Base-by-base conservation (phyloP, 2,797 vertebrate genomes). In the Heterohyrax brucei region DNA sequence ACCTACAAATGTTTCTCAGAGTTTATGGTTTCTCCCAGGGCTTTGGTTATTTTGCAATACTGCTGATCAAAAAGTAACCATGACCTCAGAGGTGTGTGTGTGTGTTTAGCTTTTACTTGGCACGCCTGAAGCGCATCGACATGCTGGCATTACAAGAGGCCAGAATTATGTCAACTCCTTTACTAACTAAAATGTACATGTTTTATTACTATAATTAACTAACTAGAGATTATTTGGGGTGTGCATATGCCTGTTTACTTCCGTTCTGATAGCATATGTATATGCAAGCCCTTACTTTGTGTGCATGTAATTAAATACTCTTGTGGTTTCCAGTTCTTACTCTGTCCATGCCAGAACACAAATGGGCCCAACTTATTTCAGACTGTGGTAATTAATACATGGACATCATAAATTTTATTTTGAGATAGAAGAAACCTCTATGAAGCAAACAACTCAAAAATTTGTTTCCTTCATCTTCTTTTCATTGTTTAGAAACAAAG, bases 41-140 rank as follows among this genome's bases (percentile, higher is more conserved):
- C 10, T 81, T 94, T 95, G 89, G 64, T 76, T 91, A 30, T 92
- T 92, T 33, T 91, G 10, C 28, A 95, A n/a, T 97, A 79, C 3
- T 21, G 95, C 50, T 92, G 78, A 96, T 94, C 66, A 97, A 79
- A 73, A 93, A 26, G 30, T 97, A 95, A 95, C 28, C 88, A 77
- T 76, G 94, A 75, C 81, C 86, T 96, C 81, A 95, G 87, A 94
- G 73, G 53, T 26, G 16, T 39, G n/a, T 30, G 33, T 66, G 2
- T 68, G 50, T 68, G 22, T 89, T 80, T 88, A 85, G 85, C 56
- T 87, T 82, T 91, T 76, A 75, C 68, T 93, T 84, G 81, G 77
- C 76, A 68, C 28, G 2, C n/a, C 26, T 75, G 88, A 30, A 44
- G 9, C 14, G 48, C 13, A 73, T 33, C 92, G 88, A 97, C 95